These are phyloP conservation scores for Spatulosminthurus flaviceps DNA, from an alignment of 2,888 invertebrate genomes.

Conservation along the genomic window DNA sequence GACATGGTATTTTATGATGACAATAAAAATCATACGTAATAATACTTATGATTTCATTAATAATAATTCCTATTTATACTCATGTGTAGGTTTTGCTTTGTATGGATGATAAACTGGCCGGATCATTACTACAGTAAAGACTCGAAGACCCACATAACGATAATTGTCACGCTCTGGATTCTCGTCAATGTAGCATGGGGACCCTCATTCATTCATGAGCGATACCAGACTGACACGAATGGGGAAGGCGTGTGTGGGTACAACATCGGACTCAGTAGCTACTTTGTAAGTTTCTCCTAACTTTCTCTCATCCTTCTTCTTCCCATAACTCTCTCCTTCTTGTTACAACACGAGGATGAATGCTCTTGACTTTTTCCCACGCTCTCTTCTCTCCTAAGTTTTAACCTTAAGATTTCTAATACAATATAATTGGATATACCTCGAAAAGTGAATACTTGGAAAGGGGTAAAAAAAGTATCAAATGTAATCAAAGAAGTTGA, in stretches of 20 bases:
- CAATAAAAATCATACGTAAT: background rate
- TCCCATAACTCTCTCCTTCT: no score
- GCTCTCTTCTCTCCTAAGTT: no score
- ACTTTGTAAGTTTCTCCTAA: constrained; percentile 58
- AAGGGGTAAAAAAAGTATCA: no score
- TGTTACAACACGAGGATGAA: no score
- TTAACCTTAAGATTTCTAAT: no score
- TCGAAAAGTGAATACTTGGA: no score
- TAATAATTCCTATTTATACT: no score
- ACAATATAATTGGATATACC: no score
- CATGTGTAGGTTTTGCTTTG: constrained; percentile 52
- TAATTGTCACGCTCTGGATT: constrained; percentile 51
- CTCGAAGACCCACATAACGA: constrained; percentile 48
- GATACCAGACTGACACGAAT: constrained; percentile 32
- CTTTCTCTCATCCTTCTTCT: no score
- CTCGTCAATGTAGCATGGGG: constrained; percentile 53
- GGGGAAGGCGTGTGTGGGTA: constrained; percentile 58
- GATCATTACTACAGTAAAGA: constrained; percentile 49
- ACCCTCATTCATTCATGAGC: constrained; percentile 46
- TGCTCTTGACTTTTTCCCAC: no score
- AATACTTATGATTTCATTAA: background rate
- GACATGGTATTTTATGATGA: no score
- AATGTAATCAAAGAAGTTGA: no score
- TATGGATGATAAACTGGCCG: constrained; percentile 59
- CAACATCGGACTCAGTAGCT: constrained; percentile 55